Evolutionary conservation across 2,888 invertebrate genomes (phyloP).

Genomic region (Amblyteles armatorius): DNA sequence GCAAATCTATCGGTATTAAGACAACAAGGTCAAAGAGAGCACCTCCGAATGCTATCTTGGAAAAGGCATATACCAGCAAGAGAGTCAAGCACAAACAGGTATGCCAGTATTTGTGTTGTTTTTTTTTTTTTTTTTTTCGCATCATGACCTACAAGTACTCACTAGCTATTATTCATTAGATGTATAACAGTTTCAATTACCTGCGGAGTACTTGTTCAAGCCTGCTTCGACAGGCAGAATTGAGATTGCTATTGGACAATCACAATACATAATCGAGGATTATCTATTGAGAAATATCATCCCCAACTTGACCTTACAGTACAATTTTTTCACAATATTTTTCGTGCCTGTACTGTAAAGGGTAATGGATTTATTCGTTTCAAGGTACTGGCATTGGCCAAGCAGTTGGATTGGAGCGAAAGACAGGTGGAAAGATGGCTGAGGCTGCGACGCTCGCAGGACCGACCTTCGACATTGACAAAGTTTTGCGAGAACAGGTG

Average conservation of each 20-base stretch:
- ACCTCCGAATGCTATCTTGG: slow-evolving; percentile 89
- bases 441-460: slow-evolving; percentile 92
- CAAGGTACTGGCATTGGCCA: slow-evolving; percentile 90
- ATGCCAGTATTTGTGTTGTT: slow-evolving; percentile 62
- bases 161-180: not conserved
- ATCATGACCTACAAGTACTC: not conserved
- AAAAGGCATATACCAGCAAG: slow-evolving; percentile 90
- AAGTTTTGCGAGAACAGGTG: slow-evolving; percentile 96
- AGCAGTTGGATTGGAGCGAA: slow-evolving; percentile 93
- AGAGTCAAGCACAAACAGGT: slow-evolving; percentile 94
- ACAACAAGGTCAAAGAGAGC: slow-evolving; percentile 92
- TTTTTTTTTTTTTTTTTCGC: not conserved
- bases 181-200: not conserved
- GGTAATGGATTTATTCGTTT: slow-evolving; percentile 69
- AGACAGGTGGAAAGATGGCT: slow-evolving; percentile 97
- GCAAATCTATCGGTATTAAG: slow-evolving; percentile 92
- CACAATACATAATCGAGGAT: too few species aligned
- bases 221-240: not conserved
- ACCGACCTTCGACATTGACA: slow-evolving; percentile 94
- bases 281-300: not conserved
- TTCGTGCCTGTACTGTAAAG: not conserved
- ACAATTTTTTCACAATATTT: slow-evolving; percentile 23
- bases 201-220: not conserved
- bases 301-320: not conserved
- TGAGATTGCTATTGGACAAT: not conserved